Base-by-base conservation (phyloP, 2,888 invertebrate species). In the Mythimna pallens region DNA sequence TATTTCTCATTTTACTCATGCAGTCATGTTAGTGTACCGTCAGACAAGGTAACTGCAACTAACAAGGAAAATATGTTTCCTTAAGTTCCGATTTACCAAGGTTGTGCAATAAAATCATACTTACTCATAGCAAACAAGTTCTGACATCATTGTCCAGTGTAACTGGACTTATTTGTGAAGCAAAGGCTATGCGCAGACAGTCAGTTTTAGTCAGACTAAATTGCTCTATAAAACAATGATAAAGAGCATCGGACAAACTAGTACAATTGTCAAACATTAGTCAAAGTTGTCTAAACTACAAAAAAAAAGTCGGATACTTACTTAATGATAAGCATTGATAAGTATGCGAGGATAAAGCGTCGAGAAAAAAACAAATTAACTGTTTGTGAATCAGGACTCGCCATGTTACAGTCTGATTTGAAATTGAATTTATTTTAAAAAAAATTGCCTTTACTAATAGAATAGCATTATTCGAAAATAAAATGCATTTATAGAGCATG, bases 101-200 rank as follows among this genome's bases (percentile, higher is more conserved):
- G 73, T 76, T 76, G 73, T 79, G 80, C 64, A 76, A 76, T 76
- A 59, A 52, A 64, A 20, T 40, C 30, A 14, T 14, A 20, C 14
- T 25, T 25, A 69, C 9, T 9, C 61, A 47, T 6, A 54, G 63
- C 40, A 36, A 72, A 34, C 12, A 64, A 12, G 22, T 40, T 25
- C 22, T 63, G 79, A 76, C 78, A 59, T 78, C 70, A 78, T 9
- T 34, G 10, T 12, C 14, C 2, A 20, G 36, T 68, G 43, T 30
- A 34, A 40, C 30, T 55, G 36, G 30, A 69, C 14, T 22, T 57
- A 57, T 57, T 22, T 67, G 14, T 61, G 61, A 54, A 47, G 68
- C 52, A 59, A 55, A n/a, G 20, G 5, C 22, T 50, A 7, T 40
- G 20, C 12, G 40, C 63, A 54, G 34, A 34, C 8, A n/a, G 20